These are phyloP conservation scores for Castor canadensis DNA, from an alignment of 2,113 vertebrate species.

Conservation along the genomic window DNA sequence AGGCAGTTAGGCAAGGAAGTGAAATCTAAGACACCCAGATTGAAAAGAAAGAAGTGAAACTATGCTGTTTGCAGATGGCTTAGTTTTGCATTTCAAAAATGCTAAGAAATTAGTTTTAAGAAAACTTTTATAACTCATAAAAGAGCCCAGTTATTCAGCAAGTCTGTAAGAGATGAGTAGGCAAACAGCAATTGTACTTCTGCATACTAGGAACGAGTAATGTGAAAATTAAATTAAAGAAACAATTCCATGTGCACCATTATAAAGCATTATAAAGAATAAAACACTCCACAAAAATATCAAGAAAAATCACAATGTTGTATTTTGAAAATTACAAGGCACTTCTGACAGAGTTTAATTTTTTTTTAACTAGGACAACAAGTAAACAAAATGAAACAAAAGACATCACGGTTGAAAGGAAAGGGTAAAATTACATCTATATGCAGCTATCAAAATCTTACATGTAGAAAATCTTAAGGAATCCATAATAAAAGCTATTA, in stretches of 20 bases:
- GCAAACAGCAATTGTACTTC: neutral
- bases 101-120: neutral
- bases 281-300: neutral
- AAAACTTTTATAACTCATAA: neutral
- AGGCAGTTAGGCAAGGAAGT: neutral
- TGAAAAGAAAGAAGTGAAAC: neutral
- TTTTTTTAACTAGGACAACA: neutral
- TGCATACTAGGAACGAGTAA: neutral
- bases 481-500: neutral
- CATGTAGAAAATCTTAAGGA: neutral
- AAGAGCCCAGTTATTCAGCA: neutral
- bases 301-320: neutral
- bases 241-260: neutral
- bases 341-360: neutral
- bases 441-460: no score
- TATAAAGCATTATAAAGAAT: neutral
- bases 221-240: constrained; percentile 15
- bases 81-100: neutral
- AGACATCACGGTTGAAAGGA: neutral
- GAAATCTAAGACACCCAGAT: neutral
- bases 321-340: neutral
- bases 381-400: neutral
- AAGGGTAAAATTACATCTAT: neutral
- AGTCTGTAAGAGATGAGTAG: neutral
- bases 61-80: neutral